Conservation (phyloP, 2,797 vertebrate genomes). For the Ptychobarbus kaznakovi region DNA sequence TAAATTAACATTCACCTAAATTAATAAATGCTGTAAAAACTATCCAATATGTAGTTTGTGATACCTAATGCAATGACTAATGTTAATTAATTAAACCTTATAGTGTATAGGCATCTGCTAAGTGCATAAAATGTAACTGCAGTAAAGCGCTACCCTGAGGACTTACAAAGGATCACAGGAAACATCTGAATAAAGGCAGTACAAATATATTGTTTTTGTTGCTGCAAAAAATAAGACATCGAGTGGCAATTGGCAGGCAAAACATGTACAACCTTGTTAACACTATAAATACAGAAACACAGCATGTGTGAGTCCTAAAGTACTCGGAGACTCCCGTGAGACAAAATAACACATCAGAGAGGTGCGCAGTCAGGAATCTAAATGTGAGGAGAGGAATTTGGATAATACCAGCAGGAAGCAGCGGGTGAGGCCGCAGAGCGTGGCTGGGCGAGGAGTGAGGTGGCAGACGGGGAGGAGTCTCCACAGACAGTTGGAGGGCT, state of each 20-base stretch:
- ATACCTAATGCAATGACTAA: background rate
- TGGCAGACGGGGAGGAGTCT: conserved; percentile 84
- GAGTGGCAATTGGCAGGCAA: conserved; percentile 13
- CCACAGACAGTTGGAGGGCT: conserved; percentile 91
- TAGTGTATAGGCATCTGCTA: background rate
- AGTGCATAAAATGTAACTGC: background rate
- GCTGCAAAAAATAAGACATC: conserved; percentile 28
- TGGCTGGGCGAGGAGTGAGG: conserved; percentile 62
- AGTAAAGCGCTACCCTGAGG: background rate
- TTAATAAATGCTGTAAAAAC: background rate
- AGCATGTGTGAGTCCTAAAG: conserved; percentile 30
- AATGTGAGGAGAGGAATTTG: conserved; percentile 66
- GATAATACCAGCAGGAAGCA: conserved; percentile 62
- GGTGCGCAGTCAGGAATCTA: conserved; percentile 59
- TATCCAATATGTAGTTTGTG: background rate
- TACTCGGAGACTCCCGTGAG: conserved; percentile 58
- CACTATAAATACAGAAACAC: conserved; percentile 29
- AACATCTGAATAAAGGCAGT: background rate
- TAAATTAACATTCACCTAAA: background rate
- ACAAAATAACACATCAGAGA: conserved; percentile 67
- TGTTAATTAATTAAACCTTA: background rate
- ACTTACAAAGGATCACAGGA: background rate
- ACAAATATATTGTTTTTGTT: background rate
- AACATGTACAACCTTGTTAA: conserved; percentile 13
- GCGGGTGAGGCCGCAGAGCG: conserved; percentile 59